Evolutionary conservation across 1,140 invertebrate genomes (phyloP), one percentile per base, ranked within the genome.

Genomic region (Cylas formicarius): DNA sequence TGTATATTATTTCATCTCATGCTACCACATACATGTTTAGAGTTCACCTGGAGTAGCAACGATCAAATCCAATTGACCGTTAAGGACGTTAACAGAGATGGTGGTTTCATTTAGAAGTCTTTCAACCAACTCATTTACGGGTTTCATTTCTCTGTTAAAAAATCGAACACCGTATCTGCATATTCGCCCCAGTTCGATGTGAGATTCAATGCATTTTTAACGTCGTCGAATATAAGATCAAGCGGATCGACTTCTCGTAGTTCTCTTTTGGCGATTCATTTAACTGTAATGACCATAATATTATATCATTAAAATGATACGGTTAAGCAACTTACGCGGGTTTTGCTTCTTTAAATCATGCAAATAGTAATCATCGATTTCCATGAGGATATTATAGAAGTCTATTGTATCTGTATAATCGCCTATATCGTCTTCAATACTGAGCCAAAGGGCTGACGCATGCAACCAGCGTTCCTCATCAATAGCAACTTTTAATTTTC

Each of bases 371-470:
- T 5, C 34, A 13, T 8, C 28, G 19, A 4, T 64, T 56, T 72
- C 74, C 14, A 69, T 75, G 7, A 88, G 60, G 47, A 91, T 81
- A 59, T 90, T 87, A 54, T 90, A 90, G 57, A 87, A 88, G 57
- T 87, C 81, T 6, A 90, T 78, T 17, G 71, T 73, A 32, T 73
- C 66, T 0, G 84, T 80, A 10, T 66, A 62, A 3, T 48, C 4
- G 3, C 71, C 43, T 39, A 86, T 72, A 0, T 78, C 68, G 5
- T 21, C 18, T 66, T 90, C 81, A 0, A 82, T 80, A n/a, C n/a
- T 19, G 16, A 64, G 55, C 82, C 84, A 90, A 22, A 76, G 66
- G 0, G 52, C 18, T 0, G 84, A 86, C 0, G 86, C 84, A 28
- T 60, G 27, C 0, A 33, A 34, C 69, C 75, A 90, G 0, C 67